Conservation (phyloP, 2,888 invertebrate species). For the Gandaritis pyraliata region DNA sequence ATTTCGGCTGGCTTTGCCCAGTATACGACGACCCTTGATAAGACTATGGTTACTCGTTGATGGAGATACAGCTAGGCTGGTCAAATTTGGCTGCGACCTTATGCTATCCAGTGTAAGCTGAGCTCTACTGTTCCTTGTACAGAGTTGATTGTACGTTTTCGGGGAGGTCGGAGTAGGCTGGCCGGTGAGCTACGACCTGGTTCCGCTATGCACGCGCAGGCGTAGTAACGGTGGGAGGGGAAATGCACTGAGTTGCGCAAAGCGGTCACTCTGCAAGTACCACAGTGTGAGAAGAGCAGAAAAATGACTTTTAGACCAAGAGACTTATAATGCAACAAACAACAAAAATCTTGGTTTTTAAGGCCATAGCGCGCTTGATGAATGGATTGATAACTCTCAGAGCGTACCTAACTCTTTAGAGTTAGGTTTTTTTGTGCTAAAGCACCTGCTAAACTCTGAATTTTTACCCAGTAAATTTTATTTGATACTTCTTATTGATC, state of each 20-base stretch:
- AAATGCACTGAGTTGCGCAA: conserved; percentile 83
- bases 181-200: conserved; percentile 76
- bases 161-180: conserved; percentile 61
- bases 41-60: neutral
- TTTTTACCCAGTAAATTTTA: too few species aligned
- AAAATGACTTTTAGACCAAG: neutral
- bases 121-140: conserved; percentile 50
- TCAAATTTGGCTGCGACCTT: conserved; percentile 21
- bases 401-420: too few species aligned
- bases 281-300: conserved; percentile 35
- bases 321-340: too few species aligned
- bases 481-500: too few species aligned
- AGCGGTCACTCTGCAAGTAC: conserved; percentile 71
- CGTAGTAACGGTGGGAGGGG: conserved; percentile 63
- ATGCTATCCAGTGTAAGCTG: conserved; percentile 21
- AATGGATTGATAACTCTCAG: too few species aligned
- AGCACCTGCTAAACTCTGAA: too few species aligned
- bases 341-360: too few species aligned
- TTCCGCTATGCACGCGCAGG: conserved; percentile 83
- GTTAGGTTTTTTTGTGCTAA: too few species aligned
- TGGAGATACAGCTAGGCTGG: conserved; percentile 11
- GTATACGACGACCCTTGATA: conserved; percentile 10
- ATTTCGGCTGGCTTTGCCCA: conserved; percentile 10
- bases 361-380: too few species aligned
- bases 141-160: conserved; percentile 46